Conservation (phyloP, 1,140 invertebrate genomes). For the Phymastichus coffea region DNA sequence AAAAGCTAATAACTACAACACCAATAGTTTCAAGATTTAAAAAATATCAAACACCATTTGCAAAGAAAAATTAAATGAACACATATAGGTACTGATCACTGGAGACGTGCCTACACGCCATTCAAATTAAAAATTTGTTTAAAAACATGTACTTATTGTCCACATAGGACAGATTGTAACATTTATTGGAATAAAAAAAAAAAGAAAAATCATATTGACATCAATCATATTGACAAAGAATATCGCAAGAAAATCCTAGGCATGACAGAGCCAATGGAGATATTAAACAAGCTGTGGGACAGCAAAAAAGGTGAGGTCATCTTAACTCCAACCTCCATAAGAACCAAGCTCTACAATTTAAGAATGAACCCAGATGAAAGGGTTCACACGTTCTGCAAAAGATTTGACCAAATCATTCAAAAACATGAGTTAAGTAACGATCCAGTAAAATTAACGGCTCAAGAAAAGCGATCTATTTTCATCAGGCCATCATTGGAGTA, state of each 20-base stretch:
- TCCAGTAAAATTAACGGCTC: slow-evolving; percentile 27
- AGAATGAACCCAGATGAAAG: slow-evolving; percentile 26
- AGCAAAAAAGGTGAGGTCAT: slow-evolving; percentile 26
- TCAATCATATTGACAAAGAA: slow-evolving; percentile 31
- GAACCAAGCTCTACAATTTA: slow-evolving; percentile 30
- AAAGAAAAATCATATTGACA: too few relatives aligned
- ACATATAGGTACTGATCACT: too few relatives aligned
- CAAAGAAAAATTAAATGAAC: too few relatives aligned
- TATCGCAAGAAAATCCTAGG: slow-evolving; percentile 33
- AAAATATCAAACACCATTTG: too few relatives aligned
- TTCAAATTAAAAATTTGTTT: too few relatives aligned
- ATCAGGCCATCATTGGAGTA: slow-evolving; percentile 27
- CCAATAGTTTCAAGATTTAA: too few relatives aligned
- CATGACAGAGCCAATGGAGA: slow-evolving; percentile 29
- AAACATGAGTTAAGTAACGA: slow-evolving; percentile 34
- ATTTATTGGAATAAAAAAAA: too few relatives aligned
- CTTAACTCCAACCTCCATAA: slow-evolving; percentile 32
- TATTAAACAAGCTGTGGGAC: slow-evolving; percentile 29
- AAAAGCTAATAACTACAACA: too few relatives aligned
- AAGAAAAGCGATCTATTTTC: slow-evolving; percentile 35
- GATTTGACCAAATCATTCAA: slow-evolving; percentile 30
- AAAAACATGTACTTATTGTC: too few relatives aligned
- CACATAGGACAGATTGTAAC: too few relatives aligned
- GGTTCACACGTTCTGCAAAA: slow-evolving; percentile 26
- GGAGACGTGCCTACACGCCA: too few relatives aligned